These are phyloP conservation scores for Trogon melanurus DNA, from an alignment of 2,113 vertebrate species.

Conservation along the genomic window DNA sequence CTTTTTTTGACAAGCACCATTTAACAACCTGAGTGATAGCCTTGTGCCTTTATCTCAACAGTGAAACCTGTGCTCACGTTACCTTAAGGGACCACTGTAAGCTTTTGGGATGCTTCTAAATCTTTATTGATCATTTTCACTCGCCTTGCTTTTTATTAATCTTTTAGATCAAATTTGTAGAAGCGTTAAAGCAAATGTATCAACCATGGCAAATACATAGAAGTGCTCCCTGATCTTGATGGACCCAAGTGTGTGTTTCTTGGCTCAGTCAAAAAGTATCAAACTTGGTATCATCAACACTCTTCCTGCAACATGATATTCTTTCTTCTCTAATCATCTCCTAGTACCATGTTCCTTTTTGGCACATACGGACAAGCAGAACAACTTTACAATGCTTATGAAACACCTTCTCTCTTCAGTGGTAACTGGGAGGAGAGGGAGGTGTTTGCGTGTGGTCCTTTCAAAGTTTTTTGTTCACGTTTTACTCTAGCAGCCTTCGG, in stretches of 20 bases:
- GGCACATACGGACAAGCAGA: not conserved
- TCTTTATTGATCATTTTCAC: conserved; percentile 6
- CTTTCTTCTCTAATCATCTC: not conserved
- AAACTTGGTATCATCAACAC: not conserved
- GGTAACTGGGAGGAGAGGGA: not conserved
- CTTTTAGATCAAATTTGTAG: not conserved
- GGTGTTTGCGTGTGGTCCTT: not conserved
- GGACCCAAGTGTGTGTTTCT: not conserved
- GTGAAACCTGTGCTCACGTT: not conserved
- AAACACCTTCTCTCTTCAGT: not conserved
- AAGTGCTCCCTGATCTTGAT: not conserved
- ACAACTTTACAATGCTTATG: not conserved
- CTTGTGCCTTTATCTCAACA: not conserved
- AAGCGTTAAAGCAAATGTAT: not conserved
- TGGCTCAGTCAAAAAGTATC: not conserved
- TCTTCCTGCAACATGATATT: not conserved
- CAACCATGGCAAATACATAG: not conserved
- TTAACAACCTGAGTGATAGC: conserved; percentile 59
- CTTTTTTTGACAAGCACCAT: conserved; percentile 65
- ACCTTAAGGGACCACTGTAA: not conserved
- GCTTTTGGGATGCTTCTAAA: conserved; percentile 25
- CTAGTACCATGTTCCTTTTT: not conserved
- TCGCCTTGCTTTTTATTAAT: conserved; percentile 10
- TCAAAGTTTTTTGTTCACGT: not conserved
- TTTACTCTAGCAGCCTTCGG: not conserved